Evolutionary conservation across 2,113 vertebrate species (phyloP).

Genomic region (Galemys pyrenaicus): DNA sequence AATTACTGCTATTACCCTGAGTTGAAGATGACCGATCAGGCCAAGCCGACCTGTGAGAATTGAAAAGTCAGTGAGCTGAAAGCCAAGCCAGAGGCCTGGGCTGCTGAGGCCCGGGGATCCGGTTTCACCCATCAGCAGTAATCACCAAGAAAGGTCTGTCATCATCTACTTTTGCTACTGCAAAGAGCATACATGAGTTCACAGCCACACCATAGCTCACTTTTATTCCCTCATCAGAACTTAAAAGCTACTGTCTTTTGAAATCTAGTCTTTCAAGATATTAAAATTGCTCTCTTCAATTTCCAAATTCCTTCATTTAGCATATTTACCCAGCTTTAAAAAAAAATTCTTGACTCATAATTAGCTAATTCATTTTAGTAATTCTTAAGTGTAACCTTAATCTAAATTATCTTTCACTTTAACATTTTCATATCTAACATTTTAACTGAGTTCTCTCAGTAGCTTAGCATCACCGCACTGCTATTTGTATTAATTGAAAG

Average conservation of each 20-base stretch:
- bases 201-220: neutral
- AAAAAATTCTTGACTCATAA: neutral
- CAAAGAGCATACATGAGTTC: neutral
- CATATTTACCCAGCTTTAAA: neutral
- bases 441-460: too few species aligned
- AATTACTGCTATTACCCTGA: conserved; percentile 61
- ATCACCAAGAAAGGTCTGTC: neutral
- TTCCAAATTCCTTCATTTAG: neutral
- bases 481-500: neutral
- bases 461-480: neutral
- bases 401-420: neutral
- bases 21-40: conserved; percentile 34
- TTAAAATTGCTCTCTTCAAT: neutral
- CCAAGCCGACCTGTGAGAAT: neutral
- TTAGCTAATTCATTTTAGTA: neutral
- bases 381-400: neutral
- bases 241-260: neutral
- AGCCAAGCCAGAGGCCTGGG: neutral
- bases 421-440: too few species aligned
- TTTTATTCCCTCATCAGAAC: neutral
- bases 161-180: neutral
- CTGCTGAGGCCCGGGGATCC: neutral
- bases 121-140: neutral
- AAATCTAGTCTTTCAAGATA: conserved; percentile 6
- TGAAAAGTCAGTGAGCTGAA: conserved; percentile 18